phyloP scores from a whole-genome alignment of 64 coral and sea anemone genomes.

The Porites australiensis region DNA sequence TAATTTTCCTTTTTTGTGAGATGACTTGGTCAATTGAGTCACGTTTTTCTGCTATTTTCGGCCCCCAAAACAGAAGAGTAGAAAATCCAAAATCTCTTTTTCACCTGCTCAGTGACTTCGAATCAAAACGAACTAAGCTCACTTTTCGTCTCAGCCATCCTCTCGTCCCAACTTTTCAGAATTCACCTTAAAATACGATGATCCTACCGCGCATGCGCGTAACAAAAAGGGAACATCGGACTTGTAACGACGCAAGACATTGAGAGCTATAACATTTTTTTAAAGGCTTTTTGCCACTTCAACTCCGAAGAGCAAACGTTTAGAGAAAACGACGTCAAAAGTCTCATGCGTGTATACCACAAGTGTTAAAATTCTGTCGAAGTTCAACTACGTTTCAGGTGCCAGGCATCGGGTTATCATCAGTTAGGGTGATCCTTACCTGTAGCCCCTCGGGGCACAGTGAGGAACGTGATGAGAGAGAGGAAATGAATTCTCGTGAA shows the following conservation, averaged over 20 bases:
- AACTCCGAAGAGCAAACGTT: neutral
- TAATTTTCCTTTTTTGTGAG: too few species aligned
- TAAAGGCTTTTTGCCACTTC: neutral
- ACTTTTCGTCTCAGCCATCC: too few species aligned
- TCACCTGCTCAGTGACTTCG: too few species aligned
- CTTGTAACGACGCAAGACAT: neutral
- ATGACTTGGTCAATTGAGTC: too few species aligned
- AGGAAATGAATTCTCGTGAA: conserved; percentile 79
- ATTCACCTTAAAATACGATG: neutral
- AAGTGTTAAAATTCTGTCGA: neutral
- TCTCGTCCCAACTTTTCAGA: neutral
- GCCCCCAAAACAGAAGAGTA: too few species aligned
- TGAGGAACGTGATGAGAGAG: conserved; percentile 88
- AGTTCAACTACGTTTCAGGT: neutral
- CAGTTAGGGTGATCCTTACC: conserved; percentile 96
- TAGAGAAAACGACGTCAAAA: too few species aligned
- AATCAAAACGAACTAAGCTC: too few species aligned
- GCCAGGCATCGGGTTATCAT: neutral
- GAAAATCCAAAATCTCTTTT: too few species aligned
- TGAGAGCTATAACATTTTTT: too few species aligned
- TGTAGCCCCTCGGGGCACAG: conserved; percentile 83
- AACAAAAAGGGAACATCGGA: neutral
- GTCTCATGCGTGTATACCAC: neutral
- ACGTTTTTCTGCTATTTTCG: too few species aligned
- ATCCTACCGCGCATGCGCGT: neutral